These are phyloP conservation scores for Masticophis lateralis DNA, from an alignment of 2,797 vertebrate species.

Conservation along the genomic window DNA sequence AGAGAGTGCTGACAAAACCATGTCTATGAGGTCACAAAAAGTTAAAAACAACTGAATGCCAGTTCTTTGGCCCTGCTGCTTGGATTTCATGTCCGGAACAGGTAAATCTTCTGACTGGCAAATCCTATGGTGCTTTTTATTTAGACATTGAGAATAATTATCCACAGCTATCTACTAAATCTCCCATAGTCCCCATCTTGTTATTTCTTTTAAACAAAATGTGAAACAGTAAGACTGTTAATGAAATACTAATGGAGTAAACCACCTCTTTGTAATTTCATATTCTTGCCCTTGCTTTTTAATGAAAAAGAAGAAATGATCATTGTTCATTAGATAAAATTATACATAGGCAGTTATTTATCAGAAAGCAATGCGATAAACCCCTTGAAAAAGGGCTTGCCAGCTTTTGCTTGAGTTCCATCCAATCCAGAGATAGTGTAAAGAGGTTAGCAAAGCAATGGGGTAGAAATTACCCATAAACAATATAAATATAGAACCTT, in stretches of 20 bases:
- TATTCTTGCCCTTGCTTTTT: conserved; percentile 40
- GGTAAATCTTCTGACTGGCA: neutral
- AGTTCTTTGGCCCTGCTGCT: neutral
- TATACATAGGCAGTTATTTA: neutral
- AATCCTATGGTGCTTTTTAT: neutral
- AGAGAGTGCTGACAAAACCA: neutral
- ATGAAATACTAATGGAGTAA: neutral
- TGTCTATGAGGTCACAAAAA: neutral
- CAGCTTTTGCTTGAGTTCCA: neutral
- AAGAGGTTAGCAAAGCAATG: neutral
- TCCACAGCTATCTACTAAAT: neutral
- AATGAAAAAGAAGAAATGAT: conserved; percentile 11
- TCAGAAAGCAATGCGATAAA: neutral
- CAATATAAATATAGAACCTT: neutral
- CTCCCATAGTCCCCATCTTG: neutral
- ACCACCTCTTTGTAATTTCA: conserved; percentile 24
- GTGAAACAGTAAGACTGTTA: neutral
- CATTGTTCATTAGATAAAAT: conserved; percentile 1
- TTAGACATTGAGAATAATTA: neutral
- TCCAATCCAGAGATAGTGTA: too few species aligned
- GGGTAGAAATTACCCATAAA: neutral
- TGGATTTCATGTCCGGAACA: neutral
- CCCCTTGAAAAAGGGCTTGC: neutral
- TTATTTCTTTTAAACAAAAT: neutral
- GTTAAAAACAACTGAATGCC: neutral